Evolutionary conservation across 2,888 invertebrate genomes (phyloP).

Genomic region (Abrostola tripartita): DNA sequence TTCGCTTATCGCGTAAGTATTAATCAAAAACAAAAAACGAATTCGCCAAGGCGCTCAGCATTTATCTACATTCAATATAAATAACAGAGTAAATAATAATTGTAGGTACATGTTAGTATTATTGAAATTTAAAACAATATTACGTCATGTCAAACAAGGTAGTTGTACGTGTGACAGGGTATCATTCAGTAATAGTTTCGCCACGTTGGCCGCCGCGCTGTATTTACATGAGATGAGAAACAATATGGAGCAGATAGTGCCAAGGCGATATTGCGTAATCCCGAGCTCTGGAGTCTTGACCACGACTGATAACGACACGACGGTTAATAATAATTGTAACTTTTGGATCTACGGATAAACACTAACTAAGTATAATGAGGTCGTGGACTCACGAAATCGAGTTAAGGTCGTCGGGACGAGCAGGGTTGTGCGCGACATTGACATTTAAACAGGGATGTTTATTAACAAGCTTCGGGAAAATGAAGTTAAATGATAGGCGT

Average conservation of each 20-base stretch:
- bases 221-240: conserved; percentile 22
- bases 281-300: conserved; percentile 11
- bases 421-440: too few species aligned
- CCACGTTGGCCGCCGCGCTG: conserved; percentile 6
- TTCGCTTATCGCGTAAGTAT: conserved; percentile 23
- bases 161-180: background rate
- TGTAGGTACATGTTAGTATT: too few species aligned
- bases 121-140: background rate
- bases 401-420: too few species aligned
- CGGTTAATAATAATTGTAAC: conserved; percentile 38
- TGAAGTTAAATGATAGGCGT: too few species aligned
- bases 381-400: background rate
- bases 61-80: background rate
- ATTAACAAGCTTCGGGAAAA: too few species aligned
- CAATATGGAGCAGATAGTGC: conserved; percentile 20
- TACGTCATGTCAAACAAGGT: background rate
- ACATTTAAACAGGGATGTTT: too few species aligned
- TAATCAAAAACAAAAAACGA: conserved; percentile 7
- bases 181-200: conserved; percentile 16
- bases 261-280: conserved; percentile 51
- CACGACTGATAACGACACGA: conserved; percentile 39
- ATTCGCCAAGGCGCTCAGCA: conserved; percentile 32
- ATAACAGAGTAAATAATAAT: background rate
- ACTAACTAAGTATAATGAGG: conserved; percentile 11
- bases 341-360: conserved; percentile 30